phyloP scores from a whole-genome alignment of 2,797 vertebrate genomes.

The Pangasius sanitwongsei region DNA sequence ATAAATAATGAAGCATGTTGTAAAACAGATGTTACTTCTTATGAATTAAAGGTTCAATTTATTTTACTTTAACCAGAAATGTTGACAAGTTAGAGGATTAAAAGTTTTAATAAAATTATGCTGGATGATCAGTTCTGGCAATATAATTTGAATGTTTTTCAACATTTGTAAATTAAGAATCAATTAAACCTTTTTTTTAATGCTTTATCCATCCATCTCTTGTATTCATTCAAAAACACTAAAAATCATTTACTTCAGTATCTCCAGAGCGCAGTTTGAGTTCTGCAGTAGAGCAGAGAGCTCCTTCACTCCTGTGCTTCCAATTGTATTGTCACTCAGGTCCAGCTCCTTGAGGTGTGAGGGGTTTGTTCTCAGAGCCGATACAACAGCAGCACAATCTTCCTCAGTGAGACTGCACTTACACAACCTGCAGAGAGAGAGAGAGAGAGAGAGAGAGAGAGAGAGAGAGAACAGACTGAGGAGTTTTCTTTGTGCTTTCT shows the following conservation, averaged over 20 bases:
- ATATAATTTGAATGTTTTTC: too few relatives aligned
- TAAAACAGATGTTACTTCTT: neutral
- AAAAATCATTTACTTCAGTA: slow-evolving; percentile 2
- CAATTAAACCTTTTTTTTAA: too few relatives aligned
- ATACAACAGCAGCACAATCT: slow-evolving; percentile 4
- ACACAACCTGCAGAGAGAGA: slow-evolving; percentile 2
- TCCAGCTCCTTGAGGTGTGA: slow-evolving; percentile 12
- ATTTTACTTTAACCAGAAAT: too few relatives aligned
- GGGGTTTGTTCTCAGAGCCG: slow-evolving; percentile 5
- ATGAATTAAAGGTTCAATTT: too few relatives aligned
- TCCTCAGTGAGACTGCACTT: neutral
- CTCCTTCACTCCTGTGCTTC: neutral
- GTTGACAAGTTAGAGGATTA: too few relatives aligned
- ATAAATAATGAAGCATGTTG: neutral
- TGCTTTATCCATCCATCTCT: too few relatives aligned
- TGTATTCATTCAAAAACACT: neutral
- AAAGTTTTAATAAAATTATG: too few relatives aligned
- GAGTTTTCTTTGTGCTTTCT: too few relatives aligned
- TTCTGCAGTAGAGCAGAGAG: neutral
- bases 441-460: neutral
- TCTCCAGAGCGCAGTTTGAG: slow-evolving; percentile 1
- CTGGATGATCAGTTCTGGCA: too few relatives aligned
- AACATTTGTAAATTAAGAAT: too few relatives aligned
- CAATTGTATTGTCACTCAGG: neutral
- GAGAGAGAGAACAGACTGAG: neutral